These are phyloP conservation scores for Hermatobates lingyangjiaoensis DNA, from an alignment of 1,140 invertebrate genomes.

Conservation along the genomic window DNA sequence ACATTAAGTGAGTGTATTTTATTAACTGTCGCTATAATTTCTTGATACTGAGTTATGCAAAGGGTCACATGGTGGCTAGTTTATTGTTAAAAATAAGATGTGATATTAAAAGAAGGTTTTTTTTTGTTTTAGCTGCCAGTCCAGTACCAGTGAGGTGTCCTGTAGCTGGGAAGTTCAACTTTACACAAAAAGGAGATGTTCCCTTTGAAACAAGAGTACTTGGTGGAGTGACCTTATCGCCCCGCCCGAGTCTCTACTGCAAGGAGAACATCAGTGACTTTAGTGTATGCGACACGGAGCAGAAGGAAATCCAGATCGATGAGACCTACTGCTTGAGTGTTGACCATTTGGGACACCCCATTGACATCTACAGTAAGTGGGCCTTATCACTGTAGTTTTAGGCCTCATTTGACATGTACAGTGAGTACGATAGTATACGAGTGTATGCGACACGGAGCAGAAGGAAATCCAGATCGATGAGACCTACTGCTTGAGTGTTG, in stretches of 20 bases:
- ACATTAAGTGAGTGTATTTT: no score
- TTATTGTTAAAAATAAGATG: no score
- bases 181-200: conserved; percentile 72
- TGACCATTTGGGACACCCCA: conserved; percentile 76
- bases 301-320: conserved; percentile 82
- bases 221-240: conserved; percentile 81
- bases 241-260: conserved; percentile 80
- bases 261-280: conserved; percentile 88
- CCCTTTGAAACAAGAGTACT: conserved; percentile 80
- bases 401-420: no score
- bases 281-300: conserved; percentile 79
- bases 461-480: conserved; percentile 86
- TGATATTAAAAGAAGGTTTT: no score
- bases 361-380: conserved; percentile 72
- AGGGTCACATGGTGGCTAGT: background rate
- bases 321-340: conserved; percentile 92
- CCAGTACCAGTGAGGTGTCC: conserved; percentile 86
- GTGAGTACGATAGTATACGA: no score
- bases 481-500: conserved; percentile 88
- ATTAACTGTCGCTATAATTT: no score
- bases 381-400: no score
- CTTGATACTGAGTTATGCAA: background rate
- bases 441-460: conserved; percentile 82
- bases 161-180: conserved; percentile 88
- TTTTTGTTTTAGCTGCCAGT: conserved; percentile 47